Evolutionary conservation across 2,113 vertebrate species (phyloP), one percentile per base, ranked within the genome.

Genomic region (Labrus mixtus): DNA sequence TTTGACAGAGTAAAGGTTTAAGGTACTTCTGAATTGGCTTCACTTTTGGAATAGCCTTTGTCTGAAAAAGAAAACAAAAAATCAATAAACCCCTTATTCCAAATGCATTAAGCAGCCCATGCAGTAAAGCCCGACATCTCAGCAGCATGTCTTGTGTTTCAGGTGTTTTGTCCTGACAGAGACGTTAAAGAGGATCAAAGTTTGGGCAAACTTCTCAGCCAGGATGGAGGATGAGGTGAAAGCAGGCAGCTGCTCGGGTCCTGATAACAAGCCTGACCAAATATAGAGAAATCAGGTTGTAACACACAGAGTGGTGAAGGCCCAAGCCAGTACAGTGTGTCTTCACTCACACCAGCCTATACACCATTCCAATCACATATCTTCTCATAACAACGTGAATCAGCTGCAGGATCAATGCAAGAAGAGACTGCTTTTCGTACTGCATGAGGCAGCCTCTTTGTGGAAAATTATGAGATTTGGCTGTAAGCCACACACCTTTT

Each of bases 381-480:
- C 55, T 71, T 80, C 48, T 74, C 68, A 83, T 73, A 83, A 81
- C 63, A 20, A 72, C 10, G 51, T 76, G 78, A 78, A 90, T 83
- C 85, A 87, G 81, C 75, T 51, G 59, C 67, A 76, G 82, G 68
- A 87, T 89, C 88, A 37, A 84, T 87, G 85, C 60, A 0, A 2
- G 16, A 61, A 58, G 73, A 73, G 69, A 58, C 45, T 9, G 57
- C 60, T 59, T 82, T 68, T 77, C 54, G 76, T 68, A 60, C 45
- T 4, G 15, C 45, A 46, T 48, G 46, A 72, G 68, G 63, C 71
- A 10, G 22, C 39, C 41, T 59, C 64, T 77, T 78, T 71, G 41
- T 20, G 65, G 36, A 61, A 73, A 86, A 77, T 80, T 29, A 73
- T 64, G 67, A 61, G 58, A 66, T 70, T 68, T 65, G 73, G 74